Evolutionary conservation across 2,888 invertebrate genomes (phyloP).

Genomic region (Germaria angustata): DNA sequence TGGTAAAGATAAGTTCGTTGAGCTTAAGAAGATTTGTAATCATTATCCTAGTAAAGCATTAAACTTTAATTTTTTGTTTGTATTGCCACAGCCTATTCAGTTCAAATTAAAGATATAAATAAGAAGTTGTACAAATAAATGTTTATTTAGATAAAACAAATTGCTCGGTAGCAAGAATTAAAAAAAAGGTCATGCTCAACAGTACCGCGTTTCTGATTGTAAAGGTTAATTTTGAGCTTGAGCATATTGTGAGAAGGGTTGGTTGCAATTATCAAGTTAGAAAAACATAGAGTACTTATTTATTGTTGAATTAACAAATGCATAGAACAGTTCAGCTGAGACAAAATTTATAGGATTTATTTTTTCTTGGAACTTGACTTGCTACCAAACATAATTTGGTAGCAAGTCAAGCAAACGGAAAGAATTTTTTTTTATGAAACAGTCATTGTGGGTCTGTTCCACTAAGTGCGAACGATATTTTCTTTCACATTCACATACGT

Average conservation of each 20-base stretch:
- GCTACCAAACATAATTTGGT: too few relatives aligned
- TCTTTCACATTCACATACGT: too few relatives aligned
- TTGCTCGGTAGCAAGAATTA: neutral
- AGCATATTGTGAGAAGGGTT: constrained; percentile 6
- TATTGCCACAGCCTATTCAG: neutral
- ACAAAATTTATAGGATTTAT: neutral
- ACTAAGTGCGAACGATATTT: too few relatives aligned
- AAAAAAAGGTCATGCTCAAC: neutral
- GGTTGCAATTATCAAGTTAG: neutral
- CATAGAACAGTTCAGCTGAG: neutral
- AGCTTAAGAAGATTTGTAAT: constrained; percentile 63
- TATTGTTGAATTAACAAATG: neutral
- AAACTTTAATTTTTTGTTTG: constrained; percentile 53
- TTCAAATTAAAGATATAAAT: constrained; percentile 52
- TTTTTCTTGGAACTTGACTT: neutral
- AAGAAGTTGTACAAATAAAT: constrained; percentile 42
- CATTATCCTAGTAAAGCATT: constrained; percentile 61
- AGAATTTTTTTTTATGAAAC: too few relatives aligned
- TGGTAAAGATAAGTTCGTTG: constrained; percentile 24
- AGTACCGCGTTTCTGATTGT: neutral
- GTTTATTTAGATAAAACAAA: constrained; percentile 38
- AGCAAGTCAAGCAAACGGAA: neutral
- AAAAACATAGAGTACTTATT: neutral
- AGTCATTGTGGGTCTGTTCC: too few relatives aligned
- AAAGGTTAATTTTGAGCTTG: neutral